phyloP scores from a whole-genome alignment of 2,113 vertebrate species.

The Pelvicachromis taeniatus region DNA sequence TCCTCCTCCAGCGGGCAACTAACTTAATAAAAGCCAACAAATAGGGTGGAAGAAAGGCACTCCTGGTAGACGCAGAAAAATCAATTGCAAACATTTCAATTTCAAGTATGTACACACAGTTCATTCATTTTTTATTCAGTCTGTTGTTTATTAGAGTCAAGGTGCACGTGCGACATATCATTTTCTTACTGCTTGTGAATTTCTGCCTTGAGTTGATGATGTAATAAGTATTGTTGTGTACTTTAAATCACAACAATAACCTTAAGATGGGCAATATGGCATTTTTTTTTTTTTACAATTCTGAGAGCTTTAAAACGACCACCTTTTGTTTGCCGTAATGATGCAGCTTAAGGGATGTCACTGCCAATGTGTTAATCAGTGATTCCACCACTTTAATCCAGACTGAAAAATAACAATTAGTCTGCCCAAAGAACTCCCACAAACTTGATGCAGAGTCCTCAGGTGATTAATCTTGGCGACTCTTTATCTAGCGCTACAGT shows the following conservation, averaged over 20 bases:
- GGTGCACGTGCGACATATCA: neutral
- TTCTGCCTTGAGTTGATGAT: neutral
- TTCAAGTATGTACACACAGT: constrained; percentile 21
- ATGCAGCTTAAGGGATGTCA: neutral
- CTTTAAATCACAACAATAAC: neutral
- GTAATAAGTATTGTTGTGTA: neutral
- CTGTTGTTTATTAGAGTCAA: constrained; percentile 8
- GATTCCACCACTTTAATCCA: neutral
- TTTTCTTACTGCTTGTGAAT: neutral
- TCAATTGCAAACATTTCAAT: constrained; percentile 21
- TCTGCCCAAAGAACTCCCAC: neutral
- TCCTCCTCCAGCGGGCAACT: neutral
- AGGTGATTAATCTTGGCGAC: neutral
- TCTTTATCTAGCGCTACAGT: neutral
- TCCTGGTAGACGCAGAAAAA: neutral
- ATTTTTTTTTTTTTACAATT: neutral
- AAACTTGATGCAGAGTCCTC: neutral
- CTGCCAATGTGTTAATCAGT: neutral
- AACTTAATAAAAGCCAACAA: constrained; percentile 27
- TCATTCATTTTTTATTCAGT: constrained; percentile 24
- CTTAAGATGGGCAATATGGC: neutral
- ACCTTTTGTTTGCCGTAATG: neutral
- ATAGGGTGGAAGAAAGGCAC: constrained; percentile 9
- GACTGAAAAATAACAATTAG: neutral
- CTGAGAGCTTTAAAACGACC: neutral